Evolutionary conservation across 1,140 invertebrate species (phyloP), one percentile per base, ranked within the genome.

Genomic region (Nixonia krombeini): DNA sequence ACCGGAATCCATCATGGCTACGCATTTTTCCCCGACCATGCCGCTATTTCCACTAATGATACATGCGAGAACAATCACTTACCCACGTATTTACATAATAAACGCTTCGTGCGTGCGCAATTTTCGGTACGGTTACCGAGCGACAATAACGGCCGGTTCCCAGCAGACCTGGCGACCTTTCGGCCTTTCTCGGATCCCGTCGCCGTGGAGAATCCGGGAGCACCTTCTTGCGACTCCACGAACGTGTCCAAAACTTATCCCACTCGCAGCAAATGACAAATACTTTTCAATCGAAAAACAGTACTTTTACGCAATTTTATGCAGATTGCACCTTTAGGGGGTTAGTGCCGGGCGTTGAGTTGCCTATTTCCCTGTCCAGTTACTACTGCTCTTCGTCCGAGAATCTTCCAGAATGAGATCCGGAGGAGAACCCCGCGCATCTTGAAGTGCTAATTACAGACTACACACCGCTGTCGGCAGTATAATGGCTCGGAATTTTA

Each of bases 401-500:
- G 62, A 23, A 56, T 58, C 61, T 45, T 21, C 45, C 37, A 21
- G 47, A 64, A 64, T 64, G 52, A 65, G 49, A 57, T 65, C 72
- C 52, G 70, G 70, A 52, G 63, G 70, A 70, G 65, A 65, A 67
- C 64, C 63, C 79, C 80, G 81, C 80, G 80, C 78, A 83, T 81
- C 80, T 75, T 79, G 73, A 82, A 81, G 78, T 83, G 80, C 80
- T 82, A 83, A 83, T 83, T 82, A 81, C 77, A 78, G 70, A 28
- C 67, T 74, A 57, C 68, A 64, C 61, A 71, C 50, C 61, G 61
- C 76, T 76, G 78, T 70, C 75, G 33, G 17, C 67, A 45, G 75
- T 73, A n/a, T n/a, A 78, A 76, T 76, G 73, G 72, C 58, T 33
- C 44, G 53, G 42, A 78, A 76, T 80, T 82, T 83, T 83, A 83